phyloP scores from a whole-genome alignment of 1,140 invertebrate species.

The Eumeta japonica region DNA sequence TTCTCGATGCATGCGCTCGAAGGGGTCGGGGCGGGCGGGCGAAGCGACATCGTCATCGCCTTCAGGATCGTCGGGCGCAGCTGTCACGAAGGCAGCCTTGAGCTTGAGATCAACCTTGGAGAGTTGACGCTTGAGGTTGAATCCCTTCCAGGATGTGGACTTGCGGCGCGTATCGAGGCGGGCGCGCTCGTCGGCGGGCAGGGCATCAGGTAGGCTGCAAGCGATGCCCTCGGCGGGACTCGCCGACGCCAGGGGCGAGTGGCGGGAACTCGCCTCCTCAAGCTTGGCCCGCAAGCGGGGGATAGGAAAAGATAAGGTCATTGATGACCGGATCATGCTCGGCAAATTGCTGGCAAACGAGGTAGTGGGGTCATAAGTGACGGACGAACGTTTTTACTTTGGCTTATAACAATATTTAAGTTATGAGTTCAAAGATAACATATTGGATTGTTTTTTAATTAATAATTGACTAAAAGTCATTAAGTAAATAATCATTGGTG shows the following conservation, averaged over 20 bases:
- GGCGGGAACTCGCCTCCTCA: slow-evolving; percentile 22
- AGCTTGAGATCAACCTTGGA: slow-evolving; percentile 79
- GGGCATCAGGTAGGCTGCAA: slow-evolving; percentile 38
- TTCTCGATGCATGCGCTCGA: slow-evolving; percentile 39
- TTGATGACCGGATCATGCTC: too few relatives aligned
- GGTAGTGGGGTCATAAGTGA: too few relatives aligned
- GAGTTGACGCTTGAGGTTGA: slow-evolving; percentile 77
- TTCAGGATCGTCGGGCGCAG: slow-evolving; percentile 19
- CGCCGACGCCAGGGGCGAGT: slow-evolving; percentile 30
- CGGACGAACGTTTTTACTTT: too few relatives aligned
- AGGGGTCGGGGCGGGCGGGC: slow-evolving; percentile 32
- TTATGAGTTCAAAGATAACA: too few relatives aligned
- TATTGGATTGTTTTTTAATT: too few relatives aligned
- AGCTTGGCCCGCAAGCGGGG: slow-evolving; percentile 31
- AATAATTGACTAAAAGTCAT: too few relatives aligned
- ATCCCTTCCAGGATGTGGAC: slow-evolving; percentile 68
- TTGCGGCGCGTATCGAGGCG: slow-evolving; percentile 49
- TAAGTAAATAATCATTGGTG: too few relatives aligned
- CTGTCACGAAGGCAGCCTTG: slow-evolving; percentile 63
- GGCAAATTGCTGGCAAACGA: too few relatives aligned
- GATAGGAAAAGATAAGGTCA: too few relatives aligned
- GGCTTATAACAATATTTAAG: too few relatives aligned
- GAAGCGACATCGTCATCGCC: slow-evolving; percentile 30
- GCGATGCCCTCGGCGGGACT: slow-evolving; percentile 22
- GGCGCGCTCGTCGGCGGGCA: slow-evolving; percentile 25